A percentile compares a stretch with the other conserved stretches of the same genome.
These are phyloP conservation scores for Microctenopoma stevenorrisi DNA, from an alignment of 2,797 vertebrate genomes.

Conservation along the genomic window DNA sequence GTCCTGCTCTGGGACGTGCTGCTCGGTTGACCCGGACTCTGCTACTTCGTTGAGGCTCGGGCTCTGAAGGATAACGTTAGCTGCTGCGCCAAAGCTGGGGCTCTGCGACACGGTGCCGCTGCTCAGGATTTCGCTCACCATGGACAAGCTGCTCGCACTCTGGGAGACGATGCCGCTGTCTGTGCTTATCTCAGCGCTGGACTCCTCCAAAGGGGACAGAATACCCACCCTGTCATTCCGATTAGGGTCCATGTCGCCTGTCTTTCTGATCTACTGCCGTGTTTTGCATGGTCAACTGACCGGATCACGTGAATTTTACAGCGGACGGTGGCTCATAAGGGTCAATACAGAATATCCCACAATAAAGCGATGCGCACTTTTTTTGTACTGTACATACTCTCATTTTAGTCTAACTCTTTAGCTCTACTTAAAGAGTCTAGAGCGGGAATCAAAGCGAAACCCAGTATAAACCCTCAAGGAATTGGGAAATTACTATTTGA, in stretches of 20 bases:
- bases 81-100: constrained; percentile 87
- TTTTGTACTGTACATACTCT: not conserved
- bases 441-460: no score
- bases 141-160: constrained; percentile 91
- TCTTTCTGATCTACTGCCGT: constrained; percentile 49
- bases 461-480: no score
- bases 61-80: constrained; percentile 69
- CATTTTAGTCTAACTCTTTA: not conserved
- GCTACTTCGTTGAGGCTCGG: constrained; percentile 68
- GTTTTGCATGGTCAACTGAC: constrained; percentile 72
- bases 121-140: constrained; percentile 85
- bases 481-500: no score
- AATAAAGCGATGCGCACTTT: not conserved
- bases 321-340: constrained; percentile 54
- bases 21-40: constrained; percentile 50
- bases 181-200: constrained; percentile 80
- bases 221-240: constrained; percentile 80
- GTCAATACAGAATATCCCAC: constrained; percentile 25
- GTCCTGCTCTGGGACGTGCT: constrained; percentile 70
- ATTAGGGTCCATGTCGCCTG: constrained; percentile 78
- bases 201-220: constrained; percentile 81
- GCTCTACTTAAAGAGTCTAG: not conserved
- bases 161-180: constrained; percentile 96
- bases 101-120: constrained; percentile 91
- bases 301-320: constrained; percentile 67